Evolutionary conservation across 1,140 invertebrate species (phyloP).

Genomic region (Mycetomoellerius zeteki): DNA sequence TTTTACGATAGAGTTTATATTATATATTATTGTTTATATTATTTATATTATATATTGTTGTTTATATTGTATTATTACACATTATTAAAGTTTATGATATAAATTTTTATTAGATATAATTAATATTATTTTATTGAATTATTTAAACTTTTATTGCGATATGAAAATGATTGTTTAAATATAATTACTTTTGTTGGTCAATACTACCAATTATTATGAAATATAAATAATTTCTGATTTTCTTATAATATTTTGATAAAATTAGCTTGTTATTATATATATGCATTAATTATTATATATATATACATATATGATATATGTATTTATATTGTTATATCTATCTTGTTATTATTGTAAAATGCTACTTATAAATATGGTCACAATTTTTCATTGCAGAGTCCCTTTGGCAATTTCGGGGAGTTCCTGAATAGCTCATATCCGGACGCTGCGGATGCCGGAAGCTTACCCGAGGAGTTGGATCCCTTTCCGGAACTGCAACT

Average conservation of each 20-base stretch:
- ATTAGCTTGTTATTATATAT: neutral
- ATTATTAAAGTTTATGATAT: neutral
- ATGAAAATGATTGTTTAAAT: conserved; percentile 6
- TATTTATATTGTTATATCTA: neutral
- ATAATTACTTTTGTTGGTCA: neutral
- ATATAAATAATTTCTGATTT: neutral
- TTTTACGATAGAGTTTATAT: neutral
- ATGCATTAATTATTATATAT: neutral
- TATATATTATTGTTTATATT: neutral
- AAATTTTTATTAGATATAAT: conserved; percentile 4
- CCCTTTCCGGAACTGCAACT: conserved; percentile 86
- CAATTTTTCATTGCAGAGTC: conserved; percentile 85
- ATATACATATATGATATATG: neutral
- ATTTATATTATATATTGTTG: neutral
- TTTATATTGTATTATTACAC: neutral
- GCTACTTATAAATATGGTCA: neutral
- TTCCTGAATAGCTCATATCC: conserved; percentile 88
- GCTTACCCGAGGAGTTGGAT: conserved; percentile 86
- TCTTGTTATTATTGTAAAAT: neutral
- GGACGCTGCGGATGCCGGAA: conserved; percentile 85
- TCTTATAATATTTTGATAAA: neutral
- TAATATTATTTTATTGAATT: conserved; percentile 4
- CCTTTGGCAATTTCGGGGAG: conserved; percentile 90
- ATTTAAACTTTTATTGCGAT: neutral
- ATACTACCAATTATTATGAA: neutral